Conservation (phyloP, 1,140 invertebrate species). For the Caenorhabditis tropicalis region DNA sequence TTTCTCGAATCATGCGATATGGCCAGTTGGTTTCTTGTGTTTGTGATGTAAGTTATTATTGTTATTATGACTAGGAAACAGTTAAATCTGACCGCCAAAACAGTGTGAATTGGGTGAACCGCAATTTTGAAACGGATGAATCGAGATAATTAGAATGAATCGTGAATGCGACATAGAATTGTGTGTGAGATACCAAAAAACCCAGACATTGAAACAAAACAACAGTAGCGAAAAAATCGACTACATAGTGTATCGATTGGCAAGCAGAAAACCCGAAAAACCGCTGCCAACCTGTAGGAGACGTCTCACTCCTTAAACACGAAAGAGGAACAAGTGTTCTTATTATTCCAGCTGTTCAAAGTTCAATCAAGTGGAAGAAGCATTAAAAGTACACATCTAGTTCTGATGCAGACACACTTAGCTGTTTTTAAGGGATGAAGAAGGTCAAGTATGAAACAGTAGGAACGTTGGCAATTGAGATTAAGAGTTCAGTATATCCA, state of each 20-base stretch:
- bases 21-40: not conserved
- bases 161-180: not conserved
- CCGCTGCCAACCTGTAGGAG: not conserved
- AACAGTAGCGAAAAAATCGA: not conserved
- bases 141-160: not conserved
- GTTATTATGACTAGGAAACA: not conserved
- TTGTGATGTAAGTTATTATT: not conserved
- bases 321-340: conserved; percentile 15
- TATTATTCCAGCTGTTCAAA: conserved; percentile 23
- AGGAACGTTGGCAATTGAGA: not conserved
- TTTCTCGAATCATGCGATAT: not conserved
- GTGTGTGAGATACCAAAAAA: not conserved
- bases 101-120: not conserved
- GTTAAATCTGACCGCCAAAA: not conserved
- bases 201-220: not conserved
- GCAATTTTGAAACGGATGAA: not conserved
- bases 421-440: too few species aligned
- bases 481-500: too few species aligned
- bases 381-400: not conserved
- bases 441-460: conserved; percentile 1
- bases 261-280: not conserved
- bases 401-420: not conserved
- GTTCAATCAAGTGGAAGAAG: not conserved
- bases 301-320: not conserved
- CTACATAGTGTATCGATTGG: not conserved